Evolutionary conservation across 2,888 invertebrate species (phyloP), one percentile per base, ranked within the genome.

Genomic region (Amblyjoppa proteus): DNA sequence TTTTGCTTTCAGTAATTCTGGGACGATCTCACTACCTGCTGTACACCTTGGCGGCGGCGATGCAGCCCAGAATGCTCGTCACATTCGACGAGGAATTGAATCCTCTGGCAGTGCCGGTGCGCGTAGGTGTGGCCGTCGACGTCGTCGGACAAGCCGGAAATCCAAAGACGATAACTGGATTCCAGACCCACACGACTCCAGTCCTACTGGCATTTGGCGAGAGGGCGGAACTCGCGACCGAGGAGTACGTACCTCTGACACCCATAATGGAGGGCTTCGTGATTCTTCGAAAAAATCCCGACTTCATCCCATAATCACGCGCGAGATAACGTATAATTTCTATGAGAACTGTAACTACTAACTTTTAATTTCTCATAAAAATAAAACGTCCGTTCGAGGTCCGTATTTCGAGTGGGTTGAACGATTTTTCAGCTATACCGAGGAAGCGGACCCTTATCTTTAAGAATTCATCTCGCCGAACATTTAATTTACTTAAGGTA

Each of bases 191-290:
- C 94, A 99, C 99, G 3, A 99, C 99, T 3, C 99, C 99, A 0
- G 99, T 99, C 7, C 95, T 99, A 79, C 95, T 99, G 84, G 99
- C 99, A 0, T 98, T 98, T 94, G 99, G 99, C 4, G 99, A 99
- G 95, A 96, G 99, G 88, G 99, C 99, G 0, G 99, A 99, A 94
- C 95, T 99, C 75, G 99, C 99, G 3, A 99, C 99, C 0, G 99
- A 99, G 94, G 99, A 99, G 95, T 99, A 98, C 94, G 94, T 97
- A 87, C 96, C 99, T 0, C 95, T 99, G 56, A 98, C 99, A 1
- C 99, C 99, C 0, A 97, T 99, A 83, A 97, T 99, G 97, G 99
- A 99, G 95, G 99, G 99, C 78, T 99, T 99, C 94, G 99, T 99
- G 89, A 99, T 99, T 93, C 96, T 99, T 89, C 97, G 98, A 94